These are phyloP conservation scores for Okamejei kenojei DNA, from an alignment of 2,797 vertebrate genomes.

Conservation along the genomic window DNA sequence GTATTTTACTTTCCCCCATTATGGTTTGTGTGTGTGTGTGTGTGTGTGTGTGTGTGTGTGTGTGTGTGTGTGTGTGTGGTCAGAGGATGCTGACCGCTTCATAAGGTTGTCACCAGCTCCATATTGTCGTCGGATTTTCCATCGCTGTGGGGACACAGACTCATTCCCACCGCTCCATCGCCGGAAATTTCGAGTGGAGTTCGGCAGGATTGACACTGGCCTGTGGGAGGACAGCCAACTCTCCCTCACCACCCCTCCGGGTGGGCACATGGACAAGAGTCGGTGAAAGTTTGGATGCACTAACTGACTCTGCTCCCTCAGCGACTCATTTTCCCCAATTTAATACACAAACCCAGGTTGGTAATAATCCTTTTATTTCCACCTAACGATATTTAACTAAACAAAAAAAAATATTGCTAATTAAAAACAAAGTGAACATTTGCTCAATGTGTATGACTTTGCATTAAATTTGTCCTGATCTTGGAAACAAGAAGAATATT, in stretches of 20 bases:
- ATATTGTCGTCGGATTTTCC: conserved; percentile 16
- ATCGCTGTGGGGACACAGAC: not conserved
- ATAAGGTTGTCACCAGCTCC: not conserved
- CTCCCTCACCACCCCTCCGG: not conserved
- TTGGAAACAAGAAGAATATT: conserved; percentile 70
- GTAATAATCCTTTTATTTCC: conserved; percentile 71
- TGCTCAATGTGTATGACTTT: conserved; percentile 89
- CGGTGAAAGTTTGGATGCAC: not conserved
- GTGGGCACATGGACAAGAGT: not conserved
- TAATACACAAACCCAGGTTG: conserved; percentile 77
- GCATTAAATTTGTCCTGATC: conserved; percentile 89
- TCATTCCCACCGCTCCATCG: not conserved
- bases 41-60: not conserved
- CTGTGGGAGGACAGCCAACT: not conserved
- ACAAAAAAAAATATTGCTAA: conserved; percentile 48
- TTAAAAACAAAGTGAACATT: conserved; percentile 68
- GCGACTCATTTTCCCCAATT: conserved; percentile 56
- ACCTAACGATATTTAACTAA: conserved; percentile 20
- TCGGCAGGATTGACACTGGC: not conserved
- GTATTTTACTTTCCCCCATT: not conserved
- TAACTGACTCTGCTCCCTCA: conserved; percentile 17
- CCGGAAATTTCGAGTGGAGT: not conserved
- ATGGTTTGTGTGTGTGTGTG: not conserved
- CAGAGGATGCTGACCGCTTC: not conserved
- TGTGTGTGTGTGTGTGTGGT: not conserved